These are phyloP conservation scores for Macheiramphus alcinus DNA, from an alignment of 2,113 vertebrate genomes.

Conservation along the genomic window DNA sequence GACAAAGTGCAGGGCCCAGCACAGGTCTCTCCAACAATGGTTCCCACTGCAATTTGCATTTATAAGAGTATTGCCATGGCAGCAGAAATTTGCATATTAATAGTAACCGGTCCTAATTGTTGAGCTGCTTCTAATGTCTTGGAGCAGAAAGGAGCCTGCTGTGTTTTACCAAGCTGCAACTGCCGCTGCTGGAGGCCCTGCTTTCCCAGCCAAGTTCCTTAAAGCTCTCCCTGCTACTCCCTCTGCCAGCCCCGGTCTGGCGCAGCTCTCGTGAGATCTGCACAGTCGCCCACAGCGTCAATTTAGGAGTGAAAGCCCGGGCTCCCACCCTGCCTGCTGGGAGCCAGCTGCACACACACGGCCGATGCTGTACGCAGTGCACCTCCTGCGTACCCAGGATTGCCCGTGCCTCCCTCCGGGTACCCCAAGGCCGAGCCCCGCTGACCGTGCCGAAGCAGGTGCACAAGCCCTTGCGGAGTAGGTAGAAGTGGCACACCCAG, in stretches of 20 bases:
- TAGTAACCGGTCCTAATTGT: slow-evolving; percentile 26
- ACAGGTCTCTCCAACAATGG: not conserved
- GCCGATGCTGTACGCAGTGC: not conserved
- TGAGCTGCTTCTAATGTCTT: not conserved
- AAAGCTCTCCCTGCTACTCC: not conserved
- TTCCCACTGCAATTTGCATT: slow-evolving; percentile 6
- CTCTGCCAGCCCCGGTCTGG: not conserved
- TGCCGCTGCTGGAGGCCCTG: not conserved
- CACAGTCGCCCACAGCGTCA: not conserved
- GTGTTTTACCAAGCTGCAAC: not conserved
- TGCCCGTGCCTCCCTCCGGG: accelerated
- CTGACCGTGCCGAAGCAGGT: accelerated
- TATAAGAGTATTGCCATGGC: not conserved
- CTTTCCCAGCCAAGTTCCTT: not conserved
- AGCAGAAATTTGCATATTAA: slow-evolving; percentile 38
- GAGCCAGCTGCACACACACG: not conserved
- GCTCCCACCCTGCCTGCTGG: not conserved
- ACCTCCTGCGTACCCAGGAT: not conserved
- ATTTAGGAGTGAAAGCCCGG: accelerated
- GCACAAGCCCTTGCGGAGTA: not conserved
- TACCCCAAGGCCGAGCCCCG: not conserved
- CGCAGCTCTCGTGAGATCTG: accelerated
- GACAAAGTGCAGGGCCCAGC: not conserved
- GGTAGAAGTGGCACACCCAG: accelerated
- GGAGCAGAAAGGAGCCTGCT: not conserved